Conservation (phyloP, 2,888 invertebrate genomes). For the Tetragonisca angustula region DNA sequence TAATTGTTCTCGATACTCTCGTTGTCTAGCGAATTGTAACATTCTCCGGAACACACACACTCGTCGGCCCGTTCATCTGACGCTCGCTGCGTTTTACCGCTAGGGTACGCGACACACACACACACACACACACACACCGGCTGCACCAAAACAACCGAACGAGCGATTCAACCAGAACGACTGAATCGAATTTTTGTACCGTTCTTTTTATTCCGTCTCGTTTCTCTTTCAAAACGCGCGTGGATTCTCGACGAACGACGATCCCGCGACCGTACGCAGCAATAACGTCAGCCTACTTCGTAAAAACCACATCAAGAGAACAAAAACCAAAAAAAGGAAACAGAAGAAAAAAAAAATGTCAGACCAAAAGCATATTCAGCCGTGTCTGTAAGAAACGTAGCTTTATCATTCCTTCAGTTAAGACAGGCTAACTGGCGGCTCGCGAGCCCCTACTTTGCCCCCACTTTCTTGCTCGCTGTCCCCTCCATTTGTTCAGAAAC, state of each 20-base stretch:
- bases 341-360: not conserved
- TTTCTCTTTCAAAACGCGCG: constrained; percentile 1
- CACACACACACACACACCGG: too few species aligned
- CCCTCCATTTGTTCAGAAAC: too few species aligned
- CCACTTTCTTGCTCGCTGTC: too few species aligned
- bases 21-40: constrained; percentile 21
- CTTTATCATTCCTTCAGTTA: not conserved
- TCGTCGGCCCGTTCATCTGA: not conserved
- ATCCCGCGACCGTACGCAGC: constrained; percentile 32
- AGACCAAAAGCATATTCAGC: constrained; percentile 30
- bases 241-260: constrained; percentile 3
- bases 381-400: constrained; percentile 15
- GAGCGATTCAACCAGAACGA: constrained; percentile 2
- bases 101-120: not conserved
- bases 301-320: constrained; percentile 1
- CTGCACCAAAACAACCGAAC: not conserved
- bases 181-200: constrained; percentile 34
- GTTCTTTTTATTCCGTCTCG: constrained; percentile 16
- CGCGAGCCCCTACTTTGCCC: too few species aligned
- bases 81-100: not conserved
- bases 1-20: constrained; percentile 8
- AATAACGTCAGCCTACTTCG: constrained; percentile 41
- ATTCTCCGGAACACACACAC: not conserved
- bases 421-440: too few species aligned
- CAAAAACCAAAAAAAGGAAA: too few species aligned